phyloP scores from a whole-genome alignment of 2,888 invertebrate species.

The Leptura quadrifasciata region DNA sequence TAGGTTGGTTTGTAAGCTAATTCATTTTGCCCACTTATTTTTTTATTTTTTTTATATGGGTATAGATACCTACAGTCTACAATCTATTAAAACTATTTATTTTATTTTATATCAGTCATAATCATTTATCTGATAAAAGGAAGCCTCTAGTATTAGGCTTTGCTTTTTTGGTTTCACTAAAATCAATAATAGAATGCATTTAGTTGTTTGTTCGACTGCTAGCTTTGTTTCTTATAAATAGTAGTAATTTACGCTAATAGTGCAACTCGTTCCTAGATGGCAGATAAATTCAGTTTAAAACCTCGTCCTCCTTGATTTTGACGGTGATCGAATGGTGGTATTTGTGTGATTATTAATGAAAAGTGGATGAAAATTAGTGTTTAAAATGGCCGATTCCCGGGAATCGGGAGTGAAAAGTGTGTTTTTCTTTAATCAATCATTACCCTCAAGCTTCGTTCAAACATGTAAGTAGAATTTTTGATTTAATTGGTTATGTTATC shows the following conservation, averaged over 20 bases:
- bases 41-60: too few species aligned
- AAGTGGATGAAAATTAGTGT: constrained; percentile 53
- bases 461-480: constrained; percentile 64
- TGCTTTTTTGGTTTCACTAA: neutral
- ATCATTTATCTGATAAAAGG: too few species aligned
- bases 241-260: neutral
- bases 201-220: neutral
- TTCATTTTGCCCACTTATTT: too few species aligned
- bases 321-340: constrained; percentile 49
- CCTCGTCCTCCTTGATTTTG: constrained; percentile 41
- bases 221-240: neutral
- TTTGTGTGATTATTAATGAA: constrained; percentile 53
- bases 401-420: constrained; percentile 66
- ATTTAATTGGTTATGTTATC: constrained; percentile 51
- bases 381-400: constrained; percentile 64
- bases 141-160: neutral
- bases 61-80: too few species aligned
- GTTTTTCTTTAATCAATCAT: constrained; percentile 62
- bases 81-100: too few species aligned
- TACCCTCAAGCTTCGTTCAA: constrained; percentile 67
- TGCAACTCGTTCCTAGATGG: constrained; percentile 41
- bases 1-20: too few species aligned
- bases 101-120: too few species aligned
- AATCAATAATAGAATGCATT: constrained; percentile 1
- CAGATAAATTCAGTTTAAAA: constrained; percentile 35